Percentiles rank a stretch among this genome's conserved stretches.
Conservation (phyloP, 2,888 invertebrate species). For the Drosophila monieri region DNA sequence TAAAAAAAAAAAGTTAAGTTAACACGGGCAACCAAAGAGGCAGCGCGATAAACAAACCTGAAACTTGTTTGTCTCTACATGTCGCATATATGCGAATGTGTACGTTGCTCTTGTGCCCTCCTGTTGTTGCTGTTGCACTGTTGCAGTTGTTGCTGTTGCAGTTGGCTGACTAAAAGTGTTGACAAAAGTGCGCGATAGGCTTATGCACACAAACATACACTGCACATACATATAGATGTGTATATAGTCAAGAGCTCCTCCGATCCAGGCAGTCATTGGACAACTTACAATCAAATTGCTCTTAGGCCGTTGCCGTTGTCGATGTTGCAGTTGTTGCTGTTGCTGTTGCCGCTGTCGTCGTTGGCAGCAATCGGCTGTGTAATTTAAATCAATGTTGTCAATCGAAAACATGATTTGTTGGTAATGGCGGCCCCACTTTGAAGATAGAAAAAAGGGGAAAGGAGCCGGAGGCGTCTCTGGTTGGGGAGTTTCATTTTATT, state of each 20-base stretch:
- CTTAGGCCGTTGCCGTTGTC: constrained; percentile 58
- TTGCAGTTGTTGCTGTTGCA: constrained; percentile 30
- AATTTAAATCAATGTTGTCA: constrained; percentile 83
- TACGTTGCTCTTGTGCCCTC: constrained; percentile 26
- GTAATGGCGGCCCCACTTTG: constrained; percentile 78
- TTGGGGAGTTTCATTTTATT: constrained; percentile 44
- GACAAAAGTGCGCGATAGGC: constrained; percentile 80
- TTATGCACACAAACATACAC: constrained; percentile 55
- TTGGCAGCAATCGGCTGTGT: constrained; percentile 77
- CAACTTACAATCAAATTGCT: constrained; percentile 60
- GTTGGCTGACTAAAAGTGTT: constrained; percentile 76
- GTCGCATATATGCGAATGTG: constrained; percentile 59
- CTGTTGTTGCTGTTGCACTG: constrained; percentile 38
- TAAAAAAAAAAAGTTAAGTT: constrained; percentile 42
- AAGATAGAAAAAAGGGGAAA: constrained; percentile 45
- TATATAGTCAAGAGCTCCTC: constrained; percentile 40
- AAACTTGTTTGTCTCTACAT: constrained; percentile 69
- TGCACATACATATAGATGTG: constrained; percentile 4
- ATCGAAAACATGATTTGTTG: constrained; percentile 82
- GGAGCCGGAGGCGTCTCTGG: constrained; percentile 9
- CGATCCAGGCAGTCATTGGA: constrained; percentile 47
- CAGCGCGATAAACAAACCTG: constrained; percentile 60
- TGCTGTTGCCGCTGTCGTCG: constrained; percentile 56
- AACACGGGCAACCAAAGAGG: constrained; percentile 54
- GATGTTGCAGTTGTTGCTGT: constrained; percentile 41